Evolutionary conservation across 92 coral and sea anemone genomes (phyloP), one percentile per base, ranked within the genome.

Genomic region (Pocillopora grandis): DNA sequence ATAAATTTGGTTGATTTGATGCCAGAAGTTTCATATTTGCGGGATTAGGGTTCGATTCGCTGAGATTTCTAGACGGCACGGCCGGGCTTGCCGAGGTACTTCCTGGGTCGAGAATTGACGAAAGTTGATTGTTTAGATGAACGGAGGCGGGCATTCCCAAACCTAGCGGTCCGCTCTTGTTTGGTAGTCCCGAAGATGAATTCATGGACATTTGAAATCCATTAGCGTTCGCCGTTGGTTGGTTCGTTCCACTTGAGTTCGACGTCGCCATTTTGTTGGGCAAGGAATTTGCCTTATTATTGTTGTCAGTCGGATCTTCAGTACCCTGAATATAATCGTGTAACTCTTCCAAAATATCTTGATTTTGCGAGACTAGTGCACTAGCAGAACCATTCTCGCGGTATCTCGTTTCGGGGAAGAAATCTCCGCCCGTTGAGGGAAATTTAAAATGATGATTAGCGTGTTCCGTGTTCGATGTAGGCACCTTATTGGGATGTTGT

Each of bases 191-290:
- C 80, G 97, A 75, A 72, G 91, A 85, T 67, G 93, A 87, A 79
- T 84, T 90, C 86, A 92, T 58, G 58, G 98, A 85, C 78, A 94
- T 83, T 80, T 93, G 93, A 84, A 89, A 94, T n/a, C 98, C 98
- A 85, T 94, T 94, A 63, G 95, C 87, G 85, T 94, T 94, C 62
- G 90, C 70, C 49, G 88, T 81, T 84, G 67, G 84, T 52, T 85
- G 92, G 70, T 80, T 86, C 15, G 88, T 77, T 60, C 87, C 91
- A 71, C 90, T 90, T 72, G 90, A 76, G 78, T 86, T 91, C 75
- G 91, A 80, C 62, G 94, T 79, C 91, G 94, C 91, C 94, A 91
- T 91, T 91, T 91, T 88, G 89, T 75, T 85, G 77, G 90, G 78
- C 89, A 90, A 88, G 87, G 73, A 80, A 77, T 85, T 85, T 77